A percentile compares a stretch with the other conserved stretches of the same genome.
Evolutionary conservation across 2,888 invertebrate species (phyloP).

Genomic region (Homarus gammarus): DNA sequence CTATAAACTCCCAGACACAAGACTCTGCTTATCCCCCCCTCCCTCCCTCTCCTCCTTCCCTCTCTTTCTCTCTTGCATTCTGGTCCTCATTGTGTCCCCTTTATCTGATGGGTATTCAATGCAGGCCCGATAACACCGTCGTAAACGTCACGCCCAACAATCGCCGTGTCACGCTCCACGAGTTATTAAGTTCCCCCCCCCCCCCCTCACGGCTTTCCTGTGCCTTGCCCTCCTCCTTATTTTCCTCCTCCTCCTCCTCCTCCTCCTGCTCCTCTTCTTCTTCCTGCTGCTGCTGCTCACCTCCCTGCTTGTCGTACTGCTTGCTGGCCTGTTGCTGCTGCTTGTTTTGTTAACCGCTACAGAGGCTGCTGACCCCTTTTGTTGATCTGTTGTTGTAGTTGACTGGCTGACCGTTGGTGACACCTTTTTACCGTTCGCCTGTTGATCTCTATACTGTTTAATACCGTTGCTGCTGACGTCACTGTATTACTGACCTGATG

Average conservation of each 20-base stretch:
- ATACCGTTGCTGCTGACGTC: no score
- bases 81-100: slow-evolving; percentile 10
- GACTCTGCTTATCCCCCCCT: not conserved
- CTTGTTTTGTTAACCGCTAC: no score
- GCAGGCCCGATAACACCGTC: not conserved
- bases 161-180: not conserved
- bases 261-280: not conserved
- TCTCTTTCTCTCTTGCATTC: not conserved
- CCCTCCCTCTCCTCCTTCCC: not conserved
- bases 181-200: not conserved
- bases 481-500: no score
- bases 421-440: no score
- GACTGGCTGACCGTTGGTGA: no score
- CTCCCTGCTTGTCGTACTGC: no score
- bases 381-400: no score
- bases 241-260: not conserved
- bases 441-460: no score
- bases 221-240: no score
- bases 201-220: not conserved
- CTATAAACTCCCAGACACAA: not conserved
- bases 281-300: not conserved
- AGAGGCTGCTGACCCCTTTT: no score
- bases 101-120: slow-evolving; percentile 9
- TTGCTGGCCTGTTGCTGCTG: no score
- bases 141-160: not conserved